phyloP scores from a whole-genome alignment of 1,140 invertebrate genomes.

The Cherax quadricarinatus region DNA sequence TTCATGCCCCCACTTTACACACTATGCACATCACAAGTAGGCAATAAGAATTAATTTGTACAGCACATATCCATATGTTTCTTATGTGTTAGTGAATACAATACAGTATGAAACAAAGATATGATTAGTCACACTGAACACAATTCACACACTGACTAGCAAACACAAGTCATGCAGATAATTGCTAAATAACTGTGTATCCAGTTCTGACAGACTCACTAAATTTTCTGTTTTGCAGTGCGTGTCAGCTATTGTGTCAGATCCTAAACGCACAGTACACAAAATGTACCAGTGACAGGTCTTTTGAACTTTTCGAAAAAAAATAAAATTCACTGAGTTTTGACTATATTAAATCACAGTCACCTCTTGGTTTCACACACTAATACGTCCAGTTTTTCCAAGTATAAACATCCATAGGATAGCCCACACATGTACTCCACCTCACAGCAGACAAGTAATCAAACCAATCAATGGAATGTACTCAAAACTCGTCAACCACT shows the following conservation, averaged over 20 bases:
- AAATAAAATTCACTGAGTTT: conserved; percentile 29
- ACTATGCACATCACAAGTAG: conserved; percentile 56
- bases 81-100: conserved; percentile 62
- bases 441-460: conserved; percentile 34
- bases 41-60: conserved; percentile 66
- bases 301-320: conserved; percentile 14
- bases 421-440: conserved; percentile 34
- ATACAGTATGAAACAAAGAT: conserved; percentile 60
- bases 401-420: conserved; percentile 19
- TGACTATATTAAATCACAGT: conserved; percentile 51
- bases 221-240: conserved; percentile 43
- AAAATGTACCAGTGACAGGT: conserved; percentile 23
- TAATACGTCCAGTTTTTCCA: neutral
- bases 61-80: conserved; percentile 63
- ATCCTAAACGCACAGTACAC: conserved; percentile 55
- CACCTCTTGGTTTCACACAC: conserved; percentile 16
- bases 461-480: conserved; percentile 57
- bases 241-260: conserved; percentile 35
- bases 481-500: conserved; percentile 47
- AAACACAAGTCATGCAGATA: conserved; percentile 65
- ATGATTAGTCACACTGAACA: conserved; percentile 63
- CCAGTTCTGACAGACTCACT: conserved; percentile 45
- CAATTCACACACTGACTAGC: conserved; percentile 66
- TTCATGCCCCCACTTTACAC: conserved; percentile 28
- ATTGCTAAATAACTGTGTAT: conserved; percentile 67